Percentiles rank a stretch among this genome's conserved stretches.
phyloP scores from a whole-genome alignment of 2,797 vertebrate genomes.

The Cynopterus sphinx region DNA sequence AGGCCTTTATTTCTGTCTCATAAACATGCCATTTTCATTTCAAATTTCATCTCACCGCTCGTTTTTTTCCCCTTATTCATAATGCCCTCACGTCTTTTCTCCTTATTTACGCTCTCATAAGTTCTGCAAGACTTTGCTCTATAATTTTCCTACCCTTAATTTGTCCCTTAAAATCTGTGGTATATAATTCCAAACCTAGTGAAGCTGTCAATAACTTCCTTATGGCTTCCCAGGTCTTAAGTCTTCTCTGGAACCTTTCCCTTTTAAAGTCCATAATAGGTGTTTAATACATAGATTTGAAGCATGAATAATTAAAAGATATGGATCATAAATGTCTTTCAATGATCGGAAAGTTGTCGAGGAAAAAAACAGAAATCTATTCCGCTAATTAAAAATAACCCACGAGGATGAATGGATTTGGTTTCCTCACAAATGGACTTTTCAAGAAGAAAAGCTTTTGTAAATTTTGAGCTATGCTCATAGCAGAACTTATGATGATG shows the following conservation, averaged over 20 bases:
- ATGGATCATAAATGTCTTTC: background rate
- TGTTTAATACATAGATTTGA: slow-evolving; percentile 35
- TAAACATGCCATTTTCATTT: background rate
- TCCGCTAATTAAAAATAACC: background rate
- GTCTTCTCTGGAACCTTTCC: background rate
- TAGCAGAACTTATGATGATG: background rate
- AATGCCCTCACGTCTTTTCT: background rate
- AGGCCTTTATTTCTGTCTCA: background rate
- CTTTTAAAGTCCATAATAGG: background rate
- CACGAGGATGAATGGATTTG: background rate
- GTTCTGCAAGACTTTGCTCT: background rate
- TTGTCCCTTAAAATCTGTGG: background rate
- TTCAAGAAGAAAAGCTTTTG: background rate
- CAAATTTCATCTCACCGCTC: background rate
- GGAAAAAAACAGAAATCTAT: background rate
- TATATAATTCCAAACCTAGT: background rate
- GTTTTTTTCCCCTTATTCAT: background rate
- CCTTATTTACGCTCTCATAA: background rate
- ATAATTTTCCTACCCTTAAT: background rate
- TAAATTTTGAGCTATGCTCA: background rate
- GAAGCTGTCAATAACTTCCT: background rate
- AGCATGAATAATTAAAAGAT: slow-evolving; percentile 4
- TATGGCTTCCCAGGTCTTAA: background rate
- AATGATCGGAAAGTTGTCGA: background rate
- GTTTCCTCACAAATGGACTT: background rate